phyloP scores from a whole-genome alignment of 1,140 invertebrate genomes.

The Pemphigus obesinymphae region DNA sequence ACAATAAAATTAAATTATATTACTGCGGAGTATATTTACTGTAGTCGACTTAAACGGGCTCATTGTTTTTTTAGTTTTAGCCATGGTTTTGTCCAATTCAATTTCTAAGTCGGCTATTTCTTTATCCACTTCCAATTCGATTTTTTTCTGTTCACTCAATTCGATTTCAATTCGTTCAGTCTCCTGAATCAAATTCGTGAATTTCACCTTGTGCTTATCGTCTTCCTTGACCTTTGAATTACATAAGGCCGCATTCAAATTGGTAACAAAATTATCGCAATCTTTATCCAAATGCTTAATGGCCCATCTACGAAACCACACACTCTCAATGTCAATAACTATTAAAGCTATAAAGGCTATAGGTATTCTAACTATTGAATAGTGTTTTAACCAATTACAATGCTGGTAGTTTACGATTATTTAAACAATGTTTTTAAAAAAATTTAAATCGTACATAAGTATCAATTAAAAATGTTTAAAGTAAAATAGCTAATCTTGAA shows the following conservation, averaged over 20 bases:
- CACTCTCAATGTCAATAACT: background rate
- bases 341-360: no score
- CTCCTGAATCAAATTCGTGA: background rate
- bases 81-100: background rate
- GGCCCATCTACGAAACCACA: background rate
- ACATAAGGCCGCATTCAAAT: background rate
- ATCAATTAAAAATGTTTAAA: no score
- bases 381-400: no score
- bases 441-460: no score
- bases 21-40: background rate
- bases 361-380: no score
- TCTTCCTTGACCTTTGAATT: background rate
- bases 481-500: no score
- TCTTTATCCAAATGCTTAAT: conserved; percentile 2
- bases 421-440: no score
- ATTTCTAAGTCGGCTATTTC: background rate
- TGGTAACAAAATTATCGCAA: background rate
- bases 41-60: background rate
- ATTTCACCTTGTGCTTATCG: background rate
- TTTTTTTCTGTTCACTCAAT: background rate
- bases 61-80: background rate
- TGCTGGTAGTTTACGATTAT: no score
- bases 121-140: background rate
- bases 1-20: background rate
- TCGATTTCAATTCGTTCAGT: background rate